A percentile compares a stretch with the other conserved stretches of the same genome.
Conservation (phyloP, 2,888 invertebrate genomes). For the Oxycera nigricornis region DNA sequence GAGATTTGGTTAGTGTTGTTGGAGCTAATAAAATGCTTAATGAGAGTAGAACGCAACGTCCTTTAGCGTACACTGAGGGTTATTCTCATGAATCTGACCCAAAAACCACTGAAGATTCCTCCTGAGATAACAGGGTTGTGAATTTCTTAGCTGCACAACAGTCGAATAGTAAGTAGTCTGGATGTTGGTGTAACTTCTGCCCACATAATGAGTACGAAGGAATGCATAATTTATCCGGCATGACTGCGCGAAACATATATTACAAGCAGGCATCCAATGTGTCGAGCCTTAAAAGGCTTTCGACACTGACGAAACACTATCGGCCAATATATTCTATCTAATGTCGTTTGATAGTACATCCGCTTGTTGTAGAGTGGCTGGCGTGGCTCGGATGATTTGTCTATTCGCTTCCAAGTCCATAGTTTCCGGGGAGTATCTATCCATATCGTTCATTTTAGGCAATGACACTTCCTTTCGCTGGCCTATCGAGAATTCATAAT, state of each 20-base stretch:
- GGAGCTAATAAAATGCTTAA: no score
- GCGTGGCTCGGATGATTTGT: not conserved
- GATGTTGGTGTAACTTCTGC: no score
- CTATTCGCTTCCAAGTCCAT: not conserved
- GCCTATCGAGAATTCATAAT: conserved; percentile 35
- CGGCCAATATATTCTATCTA: conserved; percentile 6
- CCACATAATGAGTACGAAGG: no score
- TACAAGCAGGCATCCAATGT: not conserved
- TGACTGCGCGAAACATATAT: not conserved
- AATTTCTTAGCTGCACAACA: no score
- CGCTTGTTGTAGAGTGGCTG: conserved; percentile 12
- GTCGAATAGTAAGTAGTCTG: no score
- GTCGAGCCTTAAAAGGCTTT: conserved; percentile 4
- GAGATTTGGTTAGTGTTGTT: no score
- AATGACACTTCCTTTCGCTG: conserved; percentile 34
- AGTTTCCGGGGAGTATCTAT: conserved; percentile 33
- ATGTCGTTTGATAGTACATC: conserved; percentile 34
- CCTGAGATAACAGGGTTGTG: no score
- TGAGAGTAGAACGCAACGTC: no score
- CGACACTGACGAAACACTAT: not conserved
- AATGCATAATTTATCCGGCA: no score
- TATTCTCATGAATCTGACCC: no score
- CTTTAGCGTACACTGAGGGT: no score
- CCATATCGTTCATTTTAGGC: conserved; percentile 37
- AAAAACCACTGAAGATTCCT: no score